Evolutionary conservation across 2,113 vertebrate species (phyloP), one percentile per base, ranked within the genome.

Genomic region (Sorex fumeus): DNA sequence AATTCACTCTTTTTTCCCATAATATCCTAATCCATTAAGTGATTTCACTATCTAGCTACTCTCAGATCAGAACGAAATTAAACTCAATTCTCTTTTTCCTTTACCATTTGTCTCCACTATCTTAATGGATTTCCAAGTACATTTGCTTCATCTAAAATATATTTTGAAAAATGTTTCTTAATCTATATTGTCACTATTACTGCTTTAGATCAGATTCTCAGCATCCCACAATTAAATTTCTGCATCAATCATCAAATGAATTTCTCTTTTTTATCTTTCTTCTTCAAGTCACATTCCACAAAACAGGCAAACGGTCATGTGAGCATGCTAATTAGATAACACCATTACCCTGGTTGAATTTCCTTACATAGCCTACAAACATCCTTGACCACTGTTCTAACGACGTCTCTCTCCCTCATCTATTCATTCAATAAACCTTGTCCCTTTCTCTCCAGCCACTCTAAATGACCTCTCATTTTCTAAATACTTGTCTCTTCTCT

Each of bases 1-100:
- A 60, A 76, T 74, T 83, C 90, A 28, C 50, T 3, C 50, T 3
- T 78, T 93, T 90, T 53, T 93, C 32, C 45, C 69, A 1, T 50
- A 78, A 88, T 88, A 82, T 76, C 15, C 74, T 64, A 80, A n/a
- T 19, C 66, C 47, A 34, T 62, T 91, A 89, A 45, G 67, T 76
- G 23, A 25, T 28, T 77, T 93, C 64, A 80, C 64, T 28, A 72
- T 64, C 43, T 2, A 71, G 23, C 34, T 50, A 70, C 40, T 40
- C 70, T 40, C 8, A 92, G 67, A 74, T 28, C 47, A 91, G 62
- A 84, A 47, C 21, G 23, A 23, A 80, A 43, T 34, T 25, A 69
- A 1, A 60, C 5, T 16, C 34, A 82, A 9, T 27, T 74, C 19
- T 27, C 12, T 69, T 62, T 80, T 64, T 57, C 30, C 57, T 57